Evolutionary conservation across 1,140 invertebrate species (phyloP).

Genomic region (Apocrypta bakeri): DNA sequence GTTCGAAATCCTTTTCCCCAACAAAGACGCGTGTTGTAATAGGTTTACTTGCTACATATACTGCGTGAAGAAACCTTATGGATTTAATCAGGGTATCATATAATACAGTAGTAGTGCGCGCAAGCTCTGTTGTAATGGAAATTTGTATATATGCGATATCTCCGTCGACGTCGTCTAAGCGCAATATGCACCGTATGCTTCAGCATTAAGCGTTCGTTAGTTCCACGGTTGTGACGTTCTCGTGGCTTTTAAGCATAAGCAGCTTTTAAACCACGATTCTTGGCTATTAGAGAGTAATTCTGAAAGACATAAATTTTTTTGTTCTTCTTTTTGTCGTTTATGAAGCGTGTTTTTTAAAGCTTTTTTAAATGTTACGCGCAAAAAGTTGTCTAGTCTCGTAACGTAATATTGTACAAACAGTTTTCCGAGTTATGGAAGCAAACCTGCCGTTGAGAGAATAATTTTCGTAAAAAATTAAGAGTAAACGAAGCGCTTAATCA

Average conservation of each 20-base stretch:
- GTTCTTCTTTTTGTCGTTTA: no score
- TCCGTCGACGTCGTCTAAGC: no score
- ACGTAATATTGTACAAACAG: no score
- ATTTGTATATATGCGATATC: not conserved
- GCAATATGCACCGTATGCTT: no score
- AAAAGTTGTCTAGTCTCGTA: no score
- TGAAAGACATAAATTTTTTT: no score
- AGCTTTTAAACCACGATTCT: not conserved
- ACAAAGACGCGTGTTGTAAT: not conserved
- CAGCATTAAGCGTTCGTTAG: not conserved
- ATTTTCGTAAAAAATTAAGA: no score
- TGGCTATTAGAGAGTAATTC: not conserved
- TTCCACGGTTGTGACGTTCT: not conserved
- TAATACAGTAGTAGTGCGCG: not conserved
- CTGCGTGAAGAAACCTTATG: not conserved
- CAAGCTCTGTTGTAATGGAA: not conserved
- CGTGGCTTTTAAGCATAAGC: not conserved
- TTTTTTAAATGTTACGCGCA: no score
- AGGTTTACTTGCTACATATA: not conserved
- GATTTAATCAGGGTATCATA: not conserved
- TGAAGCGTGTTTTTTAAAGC: no score
- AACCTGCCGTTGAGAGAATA: no score
- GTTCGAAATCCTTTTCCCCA: not conserved
- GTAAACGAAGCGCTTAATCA: no score
- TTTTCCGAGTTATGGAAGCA: no score